Conservation (phyloP, 2,113 vertebrate species). For the Antechinus stuartii region DNA sequence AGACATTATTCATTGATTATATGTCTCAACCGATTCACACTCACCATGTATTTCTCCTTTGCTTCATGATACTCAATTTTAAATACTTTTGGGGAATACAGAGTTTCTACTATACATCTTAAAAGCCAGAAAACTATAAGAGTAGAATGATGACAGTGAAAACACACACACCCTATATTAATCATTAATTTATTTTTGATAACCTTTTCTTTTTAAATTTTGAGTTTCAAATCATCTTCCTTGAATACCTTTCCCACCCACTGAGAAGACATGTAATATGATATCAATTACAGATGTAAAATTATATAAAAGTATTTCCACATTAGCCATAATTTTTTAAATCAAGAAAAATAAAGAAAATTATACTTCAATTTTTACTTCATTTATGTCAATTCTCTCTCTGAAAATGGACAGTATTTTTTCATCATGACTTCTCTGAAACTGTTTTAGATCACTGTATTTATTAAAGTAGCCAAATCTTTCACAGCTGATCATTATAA, state of each 20-base stretch:
- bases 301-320: neutral
- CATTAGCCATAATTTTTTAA: neutral
- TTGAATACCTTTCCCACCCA: neutral
- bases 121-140: neutral
- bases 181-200: neutral
- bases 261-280: neutral
- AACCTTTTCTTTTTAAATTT: neutral
- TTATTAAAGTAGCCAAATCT: neutral
- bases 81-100: neutral
- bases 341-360: neutral
- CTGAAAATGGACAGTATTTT: neutral
- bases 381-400: neutral
- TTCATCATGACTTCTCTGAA: neutral
- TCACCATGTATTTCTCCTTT: too few relatives aligned
- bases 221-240: neutral
- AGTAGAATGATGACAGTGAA: neutral
- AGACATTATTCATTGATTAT: too few relatives aligned
- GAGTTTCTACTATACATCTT: too few relatives aligned
- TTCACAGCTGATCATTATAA: neutral
- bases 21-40: too few relatives aligned
- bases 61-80: neutral
- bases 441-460: neutral
- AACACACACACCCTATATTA: too few relatives aligned
- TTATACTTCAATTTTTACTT: neutral
- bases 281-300: neutral